Evolutionary conservation across 2,113 vertebrate species (phyloP), one percentile per base, ranked within the genome.

Genomic region (Pimephales promelas): DNA sequence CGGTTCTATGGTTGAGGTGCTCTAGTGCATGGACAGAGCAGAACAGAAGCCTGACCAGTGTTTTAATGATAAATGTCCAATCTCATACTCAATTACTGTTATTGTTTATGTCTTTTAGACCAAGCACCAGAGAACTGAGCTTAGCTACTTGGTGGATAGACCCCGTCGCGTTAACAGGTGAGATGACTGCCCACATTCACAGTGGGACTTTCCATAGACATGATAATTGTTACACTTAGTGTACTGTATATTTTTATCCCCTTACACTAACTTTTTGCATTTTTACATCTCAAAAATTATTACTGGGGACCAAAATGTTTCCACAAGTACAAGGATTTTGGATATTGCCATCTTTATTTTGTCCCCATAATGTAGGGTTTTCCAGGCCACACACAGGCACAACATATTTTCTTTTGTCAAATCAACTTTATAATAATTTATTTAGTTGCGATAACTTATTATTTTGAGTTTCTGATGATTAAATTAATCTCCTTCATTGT

Each of bases 151-250:
- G 91, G 97, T 97, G 88, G 98, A 99, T 92, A 96, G 97, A 95
- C 97, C 97, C 59, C 95, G 97, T 85, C 96, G 97, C 76, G 98
- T 98, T 85, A 99, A 99, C 96, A 99, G 98, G 98, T 99, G 96
- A 91, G 92, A 83, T 52, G 26, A 40, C 10, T 45, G 22, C 8
- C 3, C 9, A 70, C 28, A 70, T 43, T 14, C 47, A 61, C 5
- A 34, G 22, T 56, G 26, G 16, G 5, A 31, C 13, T 62, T 64
- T 66, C 28, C 62, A 34, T 31, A 31, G 28, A 8, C 26, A 16
- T 66, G 10, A 31, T 40, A 8, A 1, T 40, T 40, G 7, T 40
- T 40, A 8, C 2, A 40, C 7, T 40, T n/a, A n/a, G n/a, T n/a
- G 36, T 40, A 40, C 26, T 31, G 28, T 64, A 8, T 4, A 64